Evolutionary conservation across 2,888 invertebrate genomes (phyloP).

Genomic region (Pachliopta kotzebuea): DNA sequence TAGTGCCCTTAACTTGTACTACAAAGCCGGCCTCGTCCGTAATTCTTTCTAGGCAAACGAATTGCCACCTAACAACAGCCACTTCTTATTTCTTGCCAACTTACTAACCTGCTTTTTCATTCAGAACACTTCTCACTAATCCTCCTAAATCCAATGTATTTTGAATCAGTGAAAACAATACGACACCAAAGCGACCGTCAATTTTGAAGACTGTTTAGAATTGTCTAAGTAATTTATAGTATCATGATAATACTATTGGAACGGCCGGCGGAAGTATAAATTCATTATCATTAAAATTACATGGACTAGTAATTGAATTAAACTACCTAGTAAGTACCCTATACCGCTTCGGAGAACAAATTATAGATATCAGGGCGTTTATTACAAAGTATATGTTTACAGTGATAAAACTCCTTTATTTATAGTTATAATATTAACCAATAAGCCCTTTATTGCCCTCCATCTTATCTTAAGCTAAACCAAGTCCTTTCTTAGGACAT

Average conservation of each 20-base stretch:
- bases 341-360: constrained; percentile 77
- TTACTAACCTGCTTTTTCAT: background rate
- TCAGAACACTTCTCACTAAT: constrained; percentile 3
- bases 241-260: constrained; percentile 29
- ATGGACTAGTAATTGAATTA: constrained; percentile 80
- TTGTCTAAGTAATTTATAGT: constrained; percentile 24
- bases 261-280: constrained; percentile 66
- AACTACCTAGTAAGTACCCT: constrained; percentile 79
- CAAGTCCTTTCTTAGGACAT: constrained; percentile 59
- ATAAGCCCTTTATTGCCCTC: constrained; percentile 67
- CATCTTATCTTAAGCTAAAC: constrained; percentile 66
- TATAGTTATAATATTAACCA: constrained; percentile 54
- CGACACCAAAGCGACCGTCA: background rate
- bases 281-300: constrained; percentile 73
- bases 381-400: constrained; percentile 53
- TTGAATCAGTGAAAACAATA: constrained; percentile 2
- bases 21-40: constrained; percentile 55
- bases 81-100: background rate
- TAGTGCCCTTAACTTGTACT: constrained; percentile 73
- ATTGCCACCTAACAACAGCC: background rate
- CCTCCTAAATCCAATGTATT: background rate
- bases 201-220: constrained; percentile 10
- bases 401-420: constrained; percentile 55
- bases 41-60: constrained; percentile 3
- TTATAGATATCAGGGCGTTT: constrained; percentile 58